phyloP scores from a whole-genome alignment of 2,888 invertebrate species.

The Cremastinae sp. region DNA sequence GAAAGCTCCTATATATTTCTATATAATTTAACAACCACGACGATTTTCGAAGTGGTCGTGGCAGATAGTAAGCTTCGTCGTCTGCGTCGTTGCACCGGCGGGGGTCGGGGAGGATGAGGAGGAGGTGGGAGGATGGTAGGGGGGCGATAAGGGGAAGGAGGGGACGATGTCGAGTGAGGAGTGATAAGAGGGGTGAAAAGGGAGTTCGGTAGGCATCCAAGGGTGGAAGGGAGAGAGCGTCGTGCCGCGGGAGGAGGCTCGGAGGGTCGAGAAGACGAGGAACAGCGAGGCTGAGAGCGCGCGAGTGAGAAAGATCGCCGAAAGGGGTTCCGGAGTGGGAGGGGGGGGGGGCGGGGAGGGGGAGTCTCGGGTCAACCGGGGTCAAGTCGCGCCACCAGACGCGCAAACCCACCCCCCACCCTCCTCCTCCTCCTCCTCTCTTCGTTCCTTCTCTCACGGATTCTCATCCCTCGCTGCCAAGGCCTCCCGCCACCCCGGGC shows the following conservation, averaged over 20 bases:
- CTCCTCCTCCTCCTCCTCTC: constrained; percentile 63
- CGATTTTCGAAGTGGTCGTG: constrained; percentile 38
- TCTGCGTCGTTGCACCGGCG: constrained; percentile 62
- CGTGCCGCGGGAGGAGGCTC: constrained; percentile 44
- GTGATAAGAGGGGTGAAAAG: constrained; percentile 52
- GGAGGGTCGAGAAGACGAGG: constrained; percentile 67
- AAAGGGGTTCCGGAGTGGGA: constrained; percentile 56
- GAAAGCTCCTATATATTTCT: constrained; percentile 8
- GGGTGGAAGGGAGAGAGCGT: constrained; percentile 50
- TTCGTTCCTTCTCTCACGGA: constrained; percentile 60
- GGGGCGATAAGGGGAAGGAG: constrained; percentile 63
- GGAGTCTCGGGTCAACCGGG: constrained; percentile 79
- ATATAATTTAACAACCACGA: constrained; percentile 43
- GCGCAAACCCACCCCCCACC: constrained; percentile 75
- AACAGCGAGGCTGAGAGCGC: constrained; percentile 58
- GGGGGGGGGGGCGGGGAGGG: constrained; percentile 70
- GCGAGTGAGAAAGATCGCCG: constrained; percentile 47
- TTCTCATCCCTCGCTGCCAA: constrained; percentile 67
- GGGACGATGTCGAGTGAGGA: constrained; percentile 63
- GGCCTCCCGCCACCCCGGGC: constrained; percentile 55
- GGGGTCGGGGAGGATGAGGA: constrained; percentile 65
- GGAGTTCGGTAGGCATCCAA: constrained; percentile 22
- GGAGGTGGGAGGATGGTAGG: constrained; percentile 52
- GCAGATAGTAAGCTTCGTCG: constrained; percentile 52
- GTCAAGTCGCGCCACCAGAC: constrained; percentile 80